Evolutionary conservation across 2,888 invertebrate genomes (phyloP), one percentile per base, ranked within the genome.

Genomic region (Hirtodrosophila trivittata): DNA sequence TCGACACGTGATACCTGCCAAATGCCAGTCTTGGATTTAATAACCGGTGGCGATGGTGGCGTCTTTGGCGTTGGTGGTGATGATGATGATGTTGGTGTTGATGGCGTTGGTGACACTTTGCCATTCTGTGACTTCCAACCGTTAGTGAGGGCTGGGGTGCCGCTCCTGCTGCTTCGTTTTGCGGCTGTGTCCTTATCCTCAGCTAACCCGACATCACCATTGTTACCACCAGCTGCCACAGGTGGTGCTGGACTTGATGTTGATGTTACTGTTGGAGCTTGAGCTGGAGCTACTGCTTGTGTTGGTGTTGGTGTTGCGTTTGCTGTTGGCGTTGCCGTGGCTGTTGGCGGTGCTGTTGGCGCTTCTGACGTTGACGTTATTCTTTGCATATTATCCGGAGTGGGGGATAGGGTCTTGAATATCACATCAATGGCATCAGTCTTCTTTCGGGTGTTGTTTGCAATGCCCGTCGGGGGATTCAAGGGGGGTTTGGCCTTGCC

Each of bases 21-120:
- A 30, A 90, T 73, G 13, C 90, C 89, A 37, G 89, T 87, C 66
- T 91, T 91, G 3, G 89, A 89, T 80, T 91, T 90, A 10, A 90
- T 87, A 1, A 89, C 87, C 3, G 89, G 87, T 42, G 91, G 89
- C 42, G 90, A 90, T 14, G 90, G 89, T 16, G 90, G 89, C 38
- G 89, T 89, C 58, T 66, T 77, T 57, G 71, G 87, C 52, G 70
- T 86, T 47, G 75, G 60, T 56, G 66, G 60, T 16, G 60, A 5
- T 21, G 89, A 87, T 41, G 91, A 89, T 41, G 90, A 90, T 14
- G 90, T 89, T 18, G 90, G 89, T 38, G 89, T 89, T 58, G 66
- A 76, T 58, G 72, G 87, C 52, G 71, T 86, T 47, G 75, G 58
- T 56, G 66, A 59, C 18, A 57, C 41, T 57, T 62, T 70, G 49